A percentile compares a stretch with the other conserved stretches of the same genome.
These are phyloP conservation scores for Ellobius talpinus DNA, from an alignment of 2,113 vertebrate genomes.

Conservation along the genomic window DNA sequence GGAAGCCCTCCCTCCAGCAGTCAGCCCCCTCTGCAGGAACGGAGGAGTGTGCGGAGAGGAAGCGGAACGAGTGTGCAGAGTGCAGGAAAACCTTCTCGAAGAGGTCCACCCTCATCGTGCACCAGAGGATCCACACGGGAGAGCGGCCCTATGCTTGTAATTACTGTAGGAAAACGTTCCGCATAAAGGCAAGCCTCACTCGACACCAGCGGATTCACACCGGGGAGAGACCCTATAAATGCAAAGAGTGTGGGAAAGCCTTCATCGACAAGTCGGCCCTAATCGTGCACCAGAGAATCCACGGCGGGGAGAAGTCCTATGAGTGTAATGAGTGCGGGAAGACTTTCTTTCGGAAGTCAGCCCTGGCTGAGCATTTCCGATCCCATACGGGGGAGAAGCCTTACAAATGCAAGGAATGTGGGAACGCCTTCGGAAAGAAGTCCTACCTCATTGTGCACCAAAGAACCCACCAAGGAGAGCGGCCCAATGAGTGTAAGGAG, in stretches of 20 bases:
- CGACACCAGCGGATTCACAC: slow-evolving; percentile 35
- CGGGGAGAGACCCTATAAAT: slow-evolving; percentile 18
- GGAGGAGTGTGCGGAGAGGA: neutral
- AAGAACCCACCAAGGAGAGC: slow-evolving; percentile 50
- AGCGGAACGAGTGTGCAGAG: neutral
- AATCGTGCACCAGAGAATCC: slow-evolving; percentile 9
- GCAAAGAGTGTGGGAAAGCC: slow-evolving; percentile 17
- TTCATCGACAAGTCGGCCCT: slow-evolving; percentile 23
- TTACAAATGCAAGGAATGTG: slow-evolving; percentile 36
- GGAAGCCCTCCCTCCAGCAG: neutral
- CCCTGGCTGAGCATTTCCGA: slow-evolving; percentile 57
- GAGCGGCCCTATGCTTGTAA: neutral
- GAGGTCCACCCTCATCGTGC: neutral
- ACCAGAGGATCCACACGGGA: slow-evolving; percentile 21
- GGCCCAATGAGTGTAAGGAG: slow-evolving; percentile 11
- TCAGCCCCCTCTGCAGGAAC: neutral
- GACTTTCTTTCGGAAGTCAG: slow-evolving; percentile 56
- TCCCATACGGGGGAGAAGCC: slow-evolving; percentile 58
- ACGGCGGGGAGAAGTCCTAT: slow-evolving; percentile 11
- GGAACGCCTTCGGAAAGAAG: slow-evolving; percentile 51
- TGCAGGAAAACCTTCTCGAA: slow-evolving; percentile 59
- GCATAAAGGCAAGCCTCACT: slow-evolving; percentile 32
- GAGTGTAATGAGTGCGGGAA: slow-evolving; percentile 44
- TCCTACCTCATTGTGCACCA: slow-evolving; percentile 56
- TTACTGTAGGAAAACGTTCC: slow-evolving; percentile 52